A percentile compares a stretch with the other conserved stretches of the same genome.
Conservation (phyloP, 2,797 vertebrate genomes). For the Eutrigla gurnardus region DNA sequence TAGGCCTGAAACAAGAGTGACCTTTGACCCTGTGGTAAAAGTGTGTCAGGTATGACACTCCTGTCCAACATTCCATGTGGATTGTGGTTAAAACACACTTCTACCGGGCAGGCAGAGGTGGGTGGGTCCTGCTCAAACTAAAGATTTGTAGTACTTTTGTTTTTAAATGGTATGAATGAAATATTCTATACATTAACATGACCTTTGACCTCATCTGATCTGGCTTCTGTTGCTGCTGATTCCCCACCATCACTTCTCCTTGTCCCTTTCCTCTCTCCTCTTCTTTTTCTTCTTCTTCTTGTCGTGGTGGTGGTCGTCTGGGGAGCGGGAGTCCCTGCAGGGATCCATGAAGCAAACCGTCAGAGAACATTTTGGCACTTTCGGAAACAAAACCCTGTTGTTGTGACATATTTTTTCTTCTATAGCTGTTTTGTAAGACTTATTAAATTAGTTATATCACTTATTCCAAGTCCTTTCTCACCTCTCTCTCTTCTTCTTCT, state of each 20-base stretch:
- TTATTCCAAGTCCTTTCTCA: constrained; percentile 48
- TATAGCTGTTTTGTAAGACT: neutral
- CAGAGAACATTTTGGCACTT: neutral
- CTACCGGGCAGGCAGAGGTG: constrained; percentile 11
- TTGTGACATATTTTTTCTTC: neutral
- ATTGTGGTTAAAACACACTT: neutral
- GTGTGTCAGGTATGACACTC: constrained; percentile 57
- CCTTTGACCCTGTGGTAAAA: constrained; percentile 54
- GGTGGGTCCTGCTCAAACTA: neutral
- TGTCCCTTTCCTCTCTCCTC: constrained; percentile 55
- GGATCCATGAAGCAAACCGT: constrained; percentile 14
- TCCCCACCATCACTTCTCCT: constrained; percentile 53
- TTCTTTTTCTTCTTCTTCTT: constrained; percentile 87
- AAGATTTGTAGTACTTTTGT: neutral
- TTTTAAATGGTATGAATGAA: too few species aligned
- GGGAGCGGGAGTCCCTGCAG: constrained; percentile 85
- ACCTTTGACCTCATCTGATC: constrained; percentile 11
- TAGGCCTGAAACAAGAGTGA: constrained; percentile 22
- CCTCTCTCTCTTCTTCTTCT: constrained; percentile 88
- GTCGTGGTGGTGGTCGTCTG: constrained; percentile 85
- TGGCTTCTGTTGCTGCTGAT: neutral
- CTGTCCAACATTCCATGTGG: constrained; percentile 62
- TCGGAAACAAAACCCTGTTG: neutral
- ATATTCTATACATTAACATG: too few species aligned
- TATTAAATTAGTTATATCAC: too few species aligned